These are phyloP conservation scores for Phoeniculus purpureus DNA, from an alignment of 2,797 vertebrate genomes.

Conservation along the genomic window DNA sequence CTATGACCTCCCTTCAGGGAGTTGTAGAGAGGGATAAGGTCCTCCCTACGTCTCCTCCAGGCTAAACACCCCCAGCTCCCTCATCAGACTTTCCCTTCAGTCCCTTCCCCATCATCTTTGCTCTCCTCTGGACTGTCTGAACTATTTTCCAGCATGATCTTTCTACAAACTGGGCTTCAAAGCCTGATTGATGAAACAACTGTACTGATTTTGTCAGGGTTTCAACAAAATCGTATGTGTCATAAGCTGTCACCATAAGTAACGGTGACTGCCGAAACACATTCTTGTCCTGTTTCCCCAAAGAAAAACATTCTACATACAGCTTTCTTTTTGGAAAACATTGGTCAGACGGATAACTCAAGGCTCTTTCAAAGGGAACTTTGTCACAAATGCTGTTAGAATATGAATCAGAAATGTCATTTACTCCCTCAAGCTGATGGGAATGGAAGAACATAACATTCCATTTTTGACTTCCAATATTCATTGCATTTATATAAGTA, in stretches of 20 bases:
- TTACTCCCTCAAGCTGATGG: background rate
- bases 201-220: background rate
- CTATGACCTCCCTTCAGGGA: too few relatives aligned
- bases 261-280: background rate
- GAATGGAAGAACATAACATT: background rate
- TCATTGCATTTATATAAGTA: background rate
- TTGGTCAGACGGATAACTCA: background rate
- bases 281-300: background rate
- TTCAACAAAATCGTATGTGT: background rate
- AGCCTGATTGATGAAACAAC: background rate
- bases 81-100: too few relatives aligned
- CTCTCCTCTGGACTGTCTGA: too few relatives aligned
- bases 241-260: background rate
- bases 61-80: too few relatives aligned
- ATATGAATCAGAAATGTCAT: background rate
- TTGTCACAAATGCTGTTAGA: background rate
- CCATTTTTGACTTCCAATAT: background rate
- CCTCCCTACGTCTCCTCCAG: too few relatives aligned
- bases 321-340: background rate
- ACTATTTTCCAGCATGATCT: background rate
- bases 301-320: background rate
- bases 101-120: too few relatives aligned
- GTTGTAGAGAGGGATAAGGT: too few relatives aligned
- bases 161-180: background rate
- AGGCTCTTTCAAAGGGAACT: background rate